Evolutionary conservation across 2,888 invertebrate genomes (phyloP), one percentile per base, ranked within the genome.

Genomic region (Dexiosoma caninum): DNA sequence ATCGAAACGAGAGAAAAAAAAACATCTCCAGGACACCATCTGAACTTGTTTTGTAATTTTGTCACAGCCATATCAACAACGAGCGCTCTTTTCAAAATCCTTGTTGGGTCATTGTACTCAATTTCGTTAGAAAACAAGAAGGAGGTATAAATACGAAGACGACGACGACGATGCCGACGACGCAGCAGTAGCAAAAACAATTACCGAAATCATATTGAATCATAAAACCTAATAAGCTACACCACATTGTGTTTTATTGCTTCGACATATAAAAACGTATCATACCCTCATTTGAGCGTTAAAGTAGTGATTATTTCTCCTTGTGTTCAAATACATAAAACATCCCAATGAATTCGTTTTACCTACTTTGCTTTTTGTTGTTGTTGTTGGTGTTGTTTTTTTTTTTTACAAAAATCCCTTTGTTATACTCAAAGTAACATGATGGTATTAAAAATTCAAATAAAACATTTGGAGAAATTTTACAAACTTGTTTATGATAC

Each of bases 151-250:
- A 19, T 3, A 27, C 3, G 27, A 44, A 44, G n/a, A n/a, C n/a
- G n/a, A n/a, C n/a, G n/a, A n/a, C n/a, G n/a, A n/a, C n/a, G n/a
- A n/a, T n/a, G n/a, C n/a, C n/a, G n/a, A n/a, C n/a, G n/a, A n/a
- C n/a, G n/a, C 7, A 49, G 16, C 32, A 5, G 1, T 10, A 32
- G 16, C 0, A n/a, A 40, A 32, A 21, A 9, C 9, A 67, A 62
- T 53, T 67, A 42, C 53, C 42, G 40, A 67, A 67, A 67, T 67
- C 40, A 12, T 53, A 42, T 40, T 12, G 42, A 40, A 37, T 30
- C 42, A 42, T 53, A 42, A 53, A 67, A 67, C 30, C 37, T 30
- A 40, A 53, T 67, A 67, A 67, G 12, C 67, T 51, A 42, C n/a
- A n/a, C 9, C 21, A 42, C 19, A 55, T 67, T 30, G 14, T 19